Percentiles rank a stretch among this genome's conserved stretches.
phyloP scores from a whole-genome alignment of 1,140 invertebrate species.

The Heliconius hermathena region DNA sequence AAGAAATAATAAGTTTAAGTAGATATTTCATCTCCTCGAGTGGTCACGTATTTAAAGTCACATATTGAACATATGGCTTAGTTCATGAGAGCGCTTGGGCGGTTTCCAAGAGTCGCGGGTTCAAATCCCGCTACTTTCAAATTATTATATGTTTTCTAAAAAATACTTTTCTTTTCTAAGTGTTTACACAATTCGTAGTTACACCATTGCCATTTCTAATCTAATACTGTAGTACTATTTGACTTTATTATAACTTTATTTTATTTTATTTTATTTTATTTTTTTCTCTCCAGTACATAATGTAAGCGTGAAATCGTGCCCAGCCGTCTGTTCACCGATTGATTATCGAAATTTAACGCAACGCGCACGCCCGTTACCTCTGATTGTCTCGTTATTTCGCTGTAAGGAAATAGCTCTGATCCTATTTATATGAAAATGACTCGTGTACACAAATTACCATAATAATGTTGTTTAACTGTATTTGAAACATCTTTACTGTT shows the following conservation, averaged over 20 bases:
- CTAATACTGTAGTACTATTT: no score
- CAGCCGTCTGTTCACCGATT: slow-evolving; percentile 54
- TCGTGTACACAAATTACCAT: slow-evolving; percentile 15
- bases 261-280: slow-evolving; percentile 63
- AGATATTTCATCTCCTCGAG: no score
- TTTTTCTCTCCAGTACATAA: slow-evolving; percentile 58
- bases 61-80: no score
- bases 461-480: slow-evolving; percentile 10
- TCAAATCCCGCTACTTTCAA: no score
- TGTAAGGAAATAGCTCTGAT: slow-evolving; percentile 18
- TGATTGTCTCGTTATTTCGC: slow-evolving; percentile 30
- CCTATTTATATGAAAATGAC: slow-evolving; percentile 20
- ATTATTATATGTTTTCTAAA: no score
- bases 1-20: no score
- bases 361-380: slow-evolving; percentile 27
- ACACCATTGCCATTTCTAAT: no score
- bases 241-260: slow-evolving; percentile 39
- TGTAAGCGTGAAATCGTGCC: slow-evolving; percentile 68
- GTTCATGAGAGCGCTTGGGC: no score
- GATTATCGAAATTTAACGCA: slow-evolving; percentile 40
- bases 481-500: slow-evolving; percentile 16
- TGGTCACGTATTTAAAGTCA: no score
- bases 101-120: no score
- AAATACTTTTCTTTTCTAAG: no score
- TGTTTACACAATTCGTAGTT: no score